phyloP scores from a whole-genome alignment of 2,113 vertebrate species.

The Bettongia penicillata region DNA sequence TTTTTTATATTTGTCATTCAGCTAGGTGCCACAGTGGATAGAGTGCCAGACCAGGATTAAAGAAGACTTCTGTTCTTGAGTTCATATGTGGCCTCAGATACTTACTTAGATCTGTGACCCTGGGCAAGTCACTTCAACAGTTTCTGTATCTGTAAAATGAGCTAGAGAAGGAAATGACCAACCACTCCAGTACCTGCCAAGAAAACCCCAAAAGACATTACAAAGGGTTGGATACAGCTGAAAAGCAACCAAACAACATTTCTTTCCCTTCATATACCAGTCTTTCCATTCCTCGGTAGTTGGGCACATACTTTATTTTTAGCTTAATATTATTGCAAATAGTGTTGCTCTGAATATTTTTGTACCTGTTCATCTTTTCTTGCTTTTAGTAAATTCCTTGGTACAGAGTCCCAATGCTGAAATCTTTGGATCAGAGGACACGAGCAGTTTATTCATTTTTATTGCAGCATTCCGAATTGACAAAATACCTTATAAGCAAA shows the following conservation, averaged over 20 bases:
- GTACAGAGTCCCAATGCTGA: not conserved
- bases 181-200: not conserved
- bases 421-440: not conserved
- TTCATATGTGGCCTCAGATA: not conserved
- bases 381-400: not conserved
- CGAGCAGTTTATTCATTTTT: not conserved
- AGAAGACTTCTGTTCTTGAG: not conserved
- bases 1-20: not conserved
- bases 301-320: not conserved
- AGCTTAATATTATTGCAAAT: not conserved
- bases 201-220: not conserved
- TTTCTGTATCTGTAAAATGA: not conserved
- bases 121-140: not conserved
- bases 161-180: not conserved
- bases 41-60: not conserved
- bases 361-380: not conserved
- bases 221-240: not conserved
- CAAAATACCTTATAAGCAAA: conserved; percentile 6
- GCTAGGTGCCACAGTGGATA: too few relatives aligned
- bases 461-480: not conserved
- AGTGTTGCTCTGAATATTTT: not conserved
- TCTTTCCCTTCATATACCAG: not conserved
- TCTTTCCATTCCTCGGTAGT: not conserved
- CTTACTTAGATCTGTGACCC: not conserved
- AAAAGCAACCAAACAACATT: not conserved